Evolutionary conservation across 2,888 invertebrate genomes (phyloP).

Genomic region (Cryptus viduatorius): DNA sequence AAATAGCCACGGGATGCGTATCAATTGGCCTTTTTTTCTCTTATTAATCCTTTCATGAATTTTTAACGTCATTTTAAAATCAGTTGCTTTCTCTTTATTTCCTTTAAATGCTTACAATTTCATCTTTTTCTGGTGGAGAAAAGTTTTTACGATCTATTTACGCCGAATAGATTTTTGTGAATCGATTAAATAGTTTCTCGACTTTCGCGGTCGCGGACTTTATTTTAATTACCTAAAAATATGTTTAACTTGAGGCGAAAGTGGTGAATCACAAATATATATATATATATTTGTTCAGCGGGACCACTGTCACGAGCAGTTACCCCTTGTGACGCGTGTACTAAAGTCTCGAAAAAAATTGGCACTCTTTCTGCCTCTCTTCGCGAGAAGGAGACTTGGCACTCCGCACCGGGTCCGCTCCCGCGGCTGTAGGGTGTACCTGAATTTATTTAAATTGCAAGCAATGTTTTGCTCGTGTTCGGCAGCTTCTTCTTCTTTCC

Average conservation of each 20-base stretch:
- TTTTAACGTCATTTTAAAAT: background rate
- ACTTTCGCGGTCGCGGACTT: background rate
- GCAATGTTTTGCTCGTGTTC: slow-evolving; percentile 84
- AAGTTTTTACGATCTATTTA: background rate
- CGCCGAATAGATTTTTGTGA: background rate
- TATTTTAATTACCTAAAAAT: background rate
- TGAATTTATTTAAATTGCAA: slow-evolving; percentile 85
- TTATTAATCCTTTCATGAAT: no score
- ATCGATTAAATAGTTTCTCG: background rate
- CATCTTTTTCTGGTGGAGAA: background rate
- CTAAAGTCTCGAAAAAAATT: slow-evolving; percentile 54
- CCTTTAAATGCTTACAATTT: background rate
- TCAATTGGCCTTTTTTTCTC: background rate
- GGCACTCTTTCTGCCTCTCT: slow-evolving; percentile 41
- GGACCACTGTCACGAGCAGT: slow-evolving; percentile 44
- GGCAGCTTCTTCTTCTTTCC: slow-evolving; percentile 80
- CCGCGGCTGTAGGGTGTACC: slow-evolving; percentile 62
- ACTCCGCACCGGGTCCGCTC: slow-evolving; percentile 45
- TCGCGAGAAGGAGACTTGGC: slow-evolving; percentile 32
- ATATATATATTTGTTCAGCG: slow-evolving; percentile 16
- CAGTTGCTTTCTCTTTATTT: background rate
- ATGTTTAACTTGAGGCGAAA: background rate
- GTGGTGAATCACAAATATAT: background rate
- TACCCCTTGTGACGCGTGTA: slow-evolving; percentile 64
- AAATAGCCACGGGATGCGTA: background rate